Evolutionary conservation across 2,113 vertebrate genomes (phyloP).

Genomic region (Cebidichthys violaceus): DNA sequence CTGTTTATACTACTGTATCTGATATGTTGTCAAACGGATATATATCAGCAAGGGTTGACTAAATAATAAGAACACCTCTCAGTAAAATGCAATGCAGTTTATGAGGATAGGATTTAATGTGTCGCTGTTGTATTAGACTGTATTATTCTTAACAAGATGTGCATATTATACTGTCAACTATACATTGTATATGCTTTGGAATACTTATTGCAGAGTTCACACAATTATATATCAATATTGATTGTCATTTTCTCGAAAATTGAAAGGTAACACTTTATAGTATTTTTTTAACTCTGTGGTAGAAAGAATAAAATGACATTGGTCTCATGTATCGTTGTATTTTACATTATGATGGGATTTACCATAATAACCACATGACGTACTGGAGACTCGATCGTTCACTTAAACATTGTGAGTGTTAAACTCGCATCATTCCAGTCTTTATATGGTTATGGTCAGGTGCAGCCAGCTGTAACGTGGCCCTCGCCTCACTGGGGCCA

Average conservation of each 20-base stretch:
- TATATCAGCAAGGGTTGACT: background rate
- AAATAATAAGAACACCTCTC: background rate
- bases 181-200: background rate
- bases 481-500: slow-evolving; percentile 26
- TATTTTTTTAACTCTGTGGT: background rate
- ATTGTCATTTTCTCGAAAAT: background rate
- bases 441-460: slow-evolving; percentile 18
- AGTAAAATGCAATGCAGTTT: background rate
- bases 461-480: slow-evolving; percentile 45
- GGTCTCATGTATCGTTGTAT: background rate
- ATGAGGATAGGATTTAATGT: background rate
- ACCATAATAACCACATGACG: background rate
- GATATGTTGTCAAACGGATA: background rate
- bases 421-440: background rate
- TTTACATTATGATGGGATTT: background rate
- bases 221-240: background rate
- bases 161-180: background rate
- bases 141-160: background rate
- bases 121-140: background rate
- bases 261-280: background rate
- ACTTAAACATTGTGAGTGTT: background rate
- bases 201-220: background rate
- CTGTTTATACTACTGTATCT: background rate
- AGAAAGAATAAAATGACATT: background rate
- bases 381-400: background rate